Evolutionary conservation across 1,140 invertebrate genomes (phyloP), one percentile per base, ranked within the genome.

Genomic region (Arion vulgaris): DNA sequence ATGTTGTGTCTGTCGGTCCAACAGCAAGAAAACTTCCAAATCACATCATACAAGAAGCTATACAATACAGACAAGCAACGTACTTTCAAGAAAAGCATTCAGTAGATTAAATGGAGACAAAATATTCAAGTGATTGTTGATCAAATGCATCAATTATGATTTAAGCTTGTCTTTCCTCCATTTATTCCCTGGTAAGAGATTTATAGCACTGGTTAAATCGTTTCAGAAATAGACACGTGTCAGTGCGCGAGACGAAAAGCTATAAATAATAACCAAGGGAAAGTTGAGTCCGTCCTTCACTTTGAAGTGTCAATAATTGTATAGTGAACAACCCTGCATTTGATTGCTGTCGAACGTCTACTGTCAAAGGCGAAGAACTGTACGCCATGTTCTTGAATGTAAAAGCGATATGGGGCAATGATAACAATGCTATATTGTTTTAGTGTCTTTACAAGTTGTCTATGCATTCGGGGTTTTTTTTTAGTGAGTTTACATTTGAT

Each of bases 61-160:
- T n/a, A n/a, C n/a, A n/a, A n/a, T n/a, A n/a, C n/a, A n/a, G n/a
- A n/a, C n/a, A n/a, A n/a, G n/a, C n/a, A n/a, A n/a, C 26, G 11
- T 15, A 7, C 57, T 62, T 62, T 62, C 11, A 62, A 62, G 13
- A 62, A 62, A n/a, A 62, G 11, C 26, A n/a, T 62, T 62, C 15
- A 62, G 26, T n/a, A 13, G 26, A 13, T 15, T 62, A n/a, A 62
- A n/a, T n/a, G 26, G 57, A 62, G 57, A 23, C 4, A 62, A 62
- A 62, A 62, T 19, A 62, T 62, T 62, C 11, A 62, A 62, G 11
- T 62, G 57, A 62, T 62, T 5, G 13, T 62, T 23, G 26, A 62
- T 62, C 11, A 5, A 62, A 62, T n/a, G 57, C 57, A 62, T 62
- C 26, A 62, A 62, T 62, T 62, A n/a, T 62, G 57, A 62, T 62